phyloP scores from a whole-genome alignment of 2,113 vertebrate species.

The Procavia capensis region DNA sequence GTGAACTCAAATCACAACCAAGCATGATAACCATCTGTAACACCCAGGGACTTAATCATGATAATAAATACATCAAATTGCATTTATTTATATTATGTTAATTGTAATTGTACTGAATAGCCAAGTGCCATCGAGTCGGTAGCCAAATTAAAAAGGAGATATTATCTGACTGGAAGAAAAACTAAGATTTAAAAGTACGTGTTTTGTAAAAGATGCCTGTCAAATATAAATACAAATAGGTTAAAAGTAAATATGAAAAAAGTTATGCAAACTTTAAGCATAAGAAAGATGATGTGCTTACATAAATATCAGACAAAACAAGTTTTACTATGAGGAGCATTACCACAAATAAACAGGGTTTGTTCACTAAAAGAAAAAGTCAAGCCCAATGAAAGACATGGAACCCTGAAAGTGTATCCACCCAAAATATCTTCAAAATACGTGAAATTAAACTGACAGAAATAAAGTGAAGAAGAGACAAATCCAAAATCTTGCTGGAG shows the following conservation, averaged over 20 bases:
- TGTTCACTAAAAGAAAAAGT: too few species aligned
- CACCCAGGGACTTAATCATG: neutral
- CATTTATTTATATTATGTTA: neutral
- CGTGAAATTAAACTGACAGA: neutral
- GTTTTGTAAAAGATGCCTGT: neutral
- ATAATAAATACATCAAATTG: neutral
- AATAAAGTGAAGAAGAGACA: neutral
- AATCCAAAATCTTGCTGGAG: neutral
- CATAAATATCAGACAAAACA: neutral
- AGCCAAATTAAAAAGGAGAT: neutral
- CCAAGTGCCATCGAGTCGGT: too few species aligned
- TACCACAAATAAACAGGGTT: neutral
- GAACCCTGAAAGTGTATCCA: neutral
- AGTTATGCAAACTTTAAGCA: neutral
- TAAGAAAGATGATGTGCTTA: neutral
- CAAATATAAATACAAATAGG: neutral
- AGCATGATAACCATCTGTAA: too few species aligned
- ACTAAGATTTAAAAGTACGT: neutral
- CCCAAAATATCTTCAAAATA: neutral
- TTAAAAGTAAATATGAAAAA: neutral
- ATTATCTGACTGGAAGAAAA: neutral
- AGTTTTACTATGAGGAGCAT: neutral
- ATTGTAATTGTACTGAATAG: neutral
- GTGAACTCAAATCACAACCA: too few species aligned
- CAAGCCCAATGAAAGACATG: neutral